phyloP scores from a whole-genome alignment of 2,113 vertebrate species.

The Saguinus midas region DNA sequence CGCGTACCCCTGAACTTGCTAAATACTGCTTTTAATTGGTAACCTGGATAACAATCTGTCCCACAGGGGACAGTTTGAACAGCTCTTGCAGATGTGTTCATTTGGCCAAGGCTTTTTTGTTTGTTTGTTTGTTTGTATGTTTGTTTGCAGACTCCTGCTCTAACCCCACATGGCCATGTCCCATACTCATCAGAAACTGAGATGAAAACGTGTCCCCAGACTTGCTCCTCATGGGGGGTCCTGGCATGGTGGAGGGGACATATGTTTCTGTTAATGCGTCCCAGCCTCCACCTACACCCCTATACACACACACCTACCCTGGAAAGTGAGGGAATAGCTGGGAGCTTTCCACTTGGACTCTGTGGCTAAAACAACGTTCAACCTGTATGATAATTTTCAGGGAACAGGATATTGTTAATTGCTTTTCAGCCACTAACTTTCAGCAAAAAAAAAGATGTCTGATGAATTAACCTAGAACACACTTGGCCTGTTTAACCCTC shows the following conservation, averaged over 20 bases:
- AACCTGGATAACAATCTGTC: background rate
- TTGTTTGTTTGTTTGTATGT: no score
- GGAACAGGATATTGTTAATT: background rate
- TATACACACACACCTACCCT: accelerated
- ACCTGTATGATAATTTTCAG: background rate
- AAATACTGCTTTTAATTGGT: background rate
- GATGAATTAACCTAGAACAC: background rate
- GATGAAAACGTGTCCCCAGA: background rate
- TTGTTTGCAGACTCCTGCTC: no score
- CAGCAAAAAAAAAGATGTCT: background rate
- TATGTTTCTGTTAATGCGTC: background rate
- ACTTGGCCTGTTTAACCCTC: no score
- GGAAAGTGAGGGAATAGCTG: no score
- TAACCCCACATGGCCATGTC: no score
- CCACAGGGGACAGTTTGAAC: background rate
- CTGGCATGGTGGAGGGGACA: background rate
- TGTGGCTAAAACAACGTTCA: background rate
- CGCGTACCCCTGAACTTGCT: background rate
- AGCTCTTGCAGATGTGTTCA: background rate
- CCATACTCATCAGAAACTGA: background rate
- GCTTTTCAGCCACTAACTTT: background rate
- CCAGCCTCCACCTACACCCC: background rate
- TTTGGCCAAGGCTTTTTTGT: background rate
- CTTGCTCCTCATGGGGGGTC: background rate
- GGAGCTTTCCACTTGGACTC: background rate